phyloP scores from a whole-genome alignment of 1,140 invertebrate species.

The Drosophila obscura region DNA sequence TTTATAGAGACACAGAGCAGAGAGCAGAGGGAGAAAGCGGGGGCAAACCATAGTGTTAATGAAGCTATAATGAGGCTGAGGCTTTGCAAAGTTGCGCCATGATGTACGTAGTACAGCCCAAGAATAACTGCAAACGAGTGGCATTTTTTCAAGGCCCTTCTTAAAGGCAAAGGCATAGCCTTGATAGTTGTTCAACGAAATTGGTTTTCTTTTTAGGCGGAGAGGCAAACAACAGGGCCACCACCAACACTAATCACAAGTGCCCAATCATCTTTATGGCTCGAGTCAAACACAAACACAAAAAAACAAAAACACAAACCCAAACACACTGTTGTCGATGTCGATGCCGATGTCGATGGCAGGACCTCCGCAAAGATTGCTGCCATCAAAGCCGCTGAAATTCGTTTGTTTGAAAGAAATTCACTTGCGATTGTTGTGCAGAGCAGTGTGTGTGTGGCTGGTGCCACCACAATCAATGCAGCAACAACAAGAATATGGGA shows the following conservation, averaged over 20 bases:
- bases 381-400: slow-evolving; percentile 37
- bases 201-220: slow-evolving; percentile 49
- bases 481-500: slow-evolving; percentile 4
- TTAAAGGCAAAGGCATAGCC: not conserved
- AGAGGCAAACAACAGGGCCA: slow-evolving; percentile 12
- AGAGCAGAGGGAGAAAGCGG: slow-evolving; percentile 2
- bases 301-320: slow-evolving; percentile 41
- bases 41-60: slow-evolving; percentile 44
- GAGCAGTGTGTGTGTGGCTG: slow-evolving; percentile 23
- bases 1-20: slow-evolving; percentile 17
- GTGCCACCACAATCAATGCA: slow-evolving; percentile 37
- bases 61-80: slow-evolving; percentile 58
- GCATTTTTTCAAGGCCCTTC: slow-evolving; percentile 21
- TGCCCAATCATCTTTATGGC: slow-evolving; percentile 72
- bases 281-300: slow-evolving; percentile 41
- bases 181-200: slow-evolving; percentile 31
- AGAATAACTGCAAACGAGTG: not conserved
- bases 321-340: slow-evolving; percentile 3
- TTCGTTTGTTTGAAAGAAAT: slow-evolving; percentile 38
- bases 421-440: slow-evolving; percentile 71
- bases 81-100: slow-evolving; percentile 16
- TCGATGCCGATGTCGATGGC: too few species aligned
- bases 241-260: slow-evolving; percentile 59
- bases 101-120: slow-evolving; percentile 29
- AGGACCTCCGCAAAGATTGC: slow-evolving; percentile 21